phyloP scores from a whole-genome alignment of 2,113 vertebrate species.

The Petrocephalus microphthalmus region DNA sequence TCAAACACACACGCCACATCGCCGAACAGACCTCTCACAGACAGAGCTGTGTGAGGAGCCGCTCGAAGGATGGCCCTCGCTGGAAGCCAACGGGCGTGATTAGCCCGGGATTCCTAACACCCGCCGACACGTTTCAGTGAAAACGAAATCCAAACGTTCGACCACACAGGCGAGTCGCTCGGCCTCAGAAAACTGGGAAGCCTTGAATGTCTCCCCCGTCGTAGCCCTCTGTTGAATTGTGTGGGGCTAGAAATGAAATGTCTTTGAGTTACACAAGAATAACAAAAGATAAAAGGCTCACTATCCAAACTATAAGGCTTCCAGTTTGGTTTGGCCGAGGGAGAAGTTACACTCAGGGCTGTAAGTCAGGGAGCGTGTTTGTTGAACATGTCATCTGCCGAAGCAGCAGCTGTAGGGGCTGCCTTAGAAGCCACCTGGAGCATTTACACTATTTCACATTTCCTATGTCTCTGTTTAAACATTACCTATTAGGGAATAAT shows the following conservation, averaged over 20 bases:
- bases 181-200: not conserved
- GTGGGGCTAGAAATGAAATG: not conserved
- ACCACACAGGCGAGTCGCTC: not conserved
- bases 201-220: not conserved
- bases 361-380: slow-evolving; percentile 12
- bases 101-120: not conserved
- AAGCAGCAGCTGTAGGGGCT: slow-evolving; percentile 10
- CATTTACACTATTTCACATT: not conserved
- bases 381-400: slow-evolving; percentile 13
- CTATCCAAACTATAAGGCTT: slow-evolving; percentile 16
- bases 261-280: slow-evolving; percentile 18
- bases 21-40: not conserved
- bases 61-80: not conserved
- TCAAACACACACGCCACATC: not conserved
- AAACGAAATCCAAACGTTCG: not conserved
- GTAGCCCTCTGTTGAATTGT: not conserved
- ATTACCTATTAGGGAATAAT: slow-evolving; percentile 3
- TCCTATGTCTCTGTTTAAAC: slow-evolving; percentile 6
- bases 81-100: not conserved
- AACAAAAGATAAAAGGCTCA: slow-evolving; percentile 24
- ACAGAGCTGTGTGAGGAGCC: not conserved
- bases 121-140: not conserved
- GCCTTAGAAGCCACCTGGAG: not conserved
- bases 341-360: slow-evolving; percentile 6
- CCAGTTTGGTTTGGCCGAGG: slow-evolving; percentile 12